phyloP scores from a whole-genome alignment of 1,140 invertebrate genomes.

The Liolophura sinensis region DNA sequence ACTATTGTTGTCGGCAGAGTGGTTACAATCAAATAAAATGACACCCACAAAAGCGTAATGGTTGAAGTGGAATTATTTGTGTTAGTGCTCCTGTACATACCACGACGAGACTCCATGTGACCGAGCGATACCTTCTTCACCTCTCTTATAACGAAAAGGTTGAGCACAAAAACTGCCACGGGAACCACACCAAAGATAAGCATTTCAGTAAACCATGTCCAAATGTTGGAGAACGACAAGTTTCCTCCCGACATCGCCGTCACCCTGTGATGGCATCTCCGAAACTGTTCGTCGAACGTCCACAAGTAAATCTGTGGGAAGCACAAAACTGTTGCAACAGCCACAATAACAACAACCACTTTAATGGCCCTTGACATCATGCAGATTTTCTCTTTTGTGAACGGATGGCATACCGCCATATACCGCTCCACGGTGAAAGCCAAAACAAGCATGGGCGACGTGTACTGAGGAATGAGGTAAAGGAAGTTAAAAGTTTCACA shows the following conservation, averaged over 20 bases:
- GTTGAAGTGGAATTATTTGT: constrained; percentile 37
- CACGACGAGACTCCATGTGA: constrained; percentile 17
- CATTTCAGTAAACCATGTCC: constrained; percentile 40
- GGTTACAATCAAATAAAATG: constrained; percentile 46
- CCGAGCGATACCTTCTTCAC: constrained; percentile 33
- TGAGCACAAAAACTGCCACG: constrained; percentile 39
- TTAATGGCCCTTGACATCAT: constrained; percentile 35
- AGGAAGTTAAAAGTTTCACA: constrained; percentile 46
- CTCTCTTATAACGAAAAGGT: constrained; percentile 38
- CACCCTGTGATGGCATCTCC: not conserved
- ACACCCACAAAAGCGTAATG: constrained; percentile 41
- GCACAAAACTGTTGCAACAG: constrained; percentile 27
- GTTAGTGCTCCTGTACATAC: constrained; percentile 9
- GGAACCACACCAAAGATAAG: constrained; percentile 39
- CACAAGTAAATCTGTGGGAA: constrained; percentile 46
- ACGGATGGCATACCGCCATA: constrained; percentile 92
- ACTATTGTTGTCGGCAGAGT: constrained; percentile 42
- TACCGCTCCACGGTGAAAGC: constrained; percentile 94
- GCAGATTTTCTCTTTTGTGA: constrained; percentile 62
- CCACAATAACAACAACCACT: constrained; percentile 25
- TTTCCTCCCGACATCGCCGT: not conserved
- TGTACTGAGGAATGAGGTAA: constrained; percentile 46
- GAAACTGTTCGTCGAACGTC: constrained; percentile 16
- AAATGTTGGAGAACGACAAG: constrained; percentile 11
- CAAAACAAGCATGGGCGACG: constrained; percentile 50